phyloP scores from a whole-genome alignment of 2,888 invertebrate genomes.

The Zygothrica quintamaculata region DNA sequence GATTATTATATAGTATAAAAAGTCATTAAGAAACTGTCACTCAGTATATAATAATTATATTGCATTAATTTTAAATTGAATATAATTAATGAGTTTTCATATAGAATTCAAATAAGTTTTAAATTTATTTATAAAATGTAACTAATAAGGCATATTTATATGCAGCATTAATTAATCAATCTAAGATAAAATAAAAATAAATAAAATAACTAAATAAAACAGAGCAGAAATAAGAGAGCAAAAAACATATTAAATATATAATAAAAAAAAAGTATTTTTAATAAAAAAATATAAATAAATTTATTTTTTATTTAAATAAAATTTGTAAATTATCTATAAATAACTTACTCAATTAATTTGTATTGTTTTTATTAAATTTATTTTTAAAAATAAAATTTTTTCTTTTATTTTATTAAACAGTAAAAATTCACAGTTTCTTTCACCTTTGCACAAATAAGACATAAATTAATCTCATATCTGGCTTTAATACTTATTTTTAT shows the following conservation, averaged over 20 bases:
- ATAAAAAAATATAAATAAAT: too few relatives aligned
- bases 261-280: too few relatives aligned
- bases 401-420: background rate
- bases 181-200: too few relatives aligned
- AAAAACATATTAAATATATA: too few relatives aligned
- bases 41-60: slow-evolving; percentile 36
- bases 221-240: too few relatives aligned
- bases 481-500: too few relatives aligned
- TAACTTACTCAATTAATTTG: too few relatives aligned
- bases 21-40: slow-evolving; percentile 54
- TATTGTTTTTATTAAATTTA: background rate
- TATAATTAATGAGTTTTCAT: slow-evolving; percentile 31
- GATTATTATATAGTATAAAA: slow-evolving; percentile 22
- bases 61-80: slow-evolving; percentile 25
- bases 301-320: too few relatives aligned
- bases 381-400: slow-evolving; percentile 3
- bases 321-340: too few relatives aligned
- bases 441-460: slow-evolving; percentile 27
- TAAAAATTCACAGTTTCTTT: slow-evolving; percentile 18
- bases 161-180: too few relatives aligned
- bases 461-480: slow-evolving; percentile 28
- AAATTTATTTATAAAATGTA: slow-evolving; percentile 7
- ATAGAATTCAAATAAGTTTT: slow-evolving; percentile 1
- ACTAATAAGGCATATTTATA: background rate
- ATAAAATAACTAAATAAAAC: too few relatives aligned